phyloP scores from a whole-genome alignment of 2,797 vertebrate genomes.

The Somateria mollissima region DNA sequence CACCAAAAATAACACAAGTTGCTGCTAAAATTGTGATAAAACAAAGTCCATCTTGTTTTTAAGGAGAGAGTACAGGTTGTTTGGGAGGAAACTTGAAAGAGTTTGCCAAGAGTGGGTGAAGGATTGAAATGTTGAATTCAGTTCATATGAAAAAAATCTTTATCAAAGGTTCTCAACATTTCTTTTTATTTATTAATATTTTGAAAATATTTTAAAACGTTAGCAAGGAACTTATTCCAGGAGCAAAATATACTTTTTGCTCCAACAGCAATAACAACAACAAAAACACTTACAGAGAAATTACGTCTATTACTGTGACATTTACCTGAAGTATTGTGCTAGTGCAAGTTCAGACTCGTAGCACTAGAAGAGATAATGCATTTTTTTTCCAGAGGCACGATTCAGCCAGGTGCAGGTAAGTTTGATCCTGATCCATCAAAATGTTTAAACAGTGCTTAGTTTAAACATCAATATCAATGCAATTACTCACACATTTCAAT shows the following conservation, averaged over 20 bases:
- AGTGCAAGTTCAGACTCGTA: not conserved
- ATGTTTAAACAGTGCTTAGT: not conserved
- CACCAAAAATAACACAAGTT: conserved; percentile 4
- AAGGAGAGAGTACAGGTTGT: not conserved
- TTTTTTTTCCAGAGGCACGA: not conserved
- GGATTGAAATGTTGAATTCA: not conserved
- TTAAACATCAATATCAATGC: not conserved
- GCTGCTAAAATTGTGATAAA: conserved; percentile 29
- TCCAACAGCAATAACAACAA: not conserved
- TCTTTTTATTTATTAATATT: not conserved
- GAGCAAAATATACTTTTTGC: not conserved
- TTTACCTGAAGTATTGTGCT: not conserved
- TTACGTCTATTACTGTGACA: not conserved
- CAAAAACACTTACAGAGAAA: not conserved
- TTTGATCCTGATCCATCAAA: not conserved
- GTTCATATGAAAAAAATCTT: not conserved
- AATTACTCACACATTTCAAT: not conserved
- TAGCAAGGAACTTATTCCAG: not conserved
- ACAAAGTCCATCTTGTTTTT: conserved; percentile 38
- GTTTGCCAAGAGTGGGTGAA: not conserved
- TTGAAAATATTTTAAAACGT: not conserved
- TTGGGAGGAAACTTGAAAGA: not conserved
- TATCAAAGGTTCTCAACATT: not conserved
- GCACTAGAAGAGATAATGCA: not conserved
- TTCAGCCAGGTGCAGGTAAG: not conserved